phyloP scores from a whole-genome alignment of 2,888 invertebrate genomes.

The Cheilosia pagana region DNA sequence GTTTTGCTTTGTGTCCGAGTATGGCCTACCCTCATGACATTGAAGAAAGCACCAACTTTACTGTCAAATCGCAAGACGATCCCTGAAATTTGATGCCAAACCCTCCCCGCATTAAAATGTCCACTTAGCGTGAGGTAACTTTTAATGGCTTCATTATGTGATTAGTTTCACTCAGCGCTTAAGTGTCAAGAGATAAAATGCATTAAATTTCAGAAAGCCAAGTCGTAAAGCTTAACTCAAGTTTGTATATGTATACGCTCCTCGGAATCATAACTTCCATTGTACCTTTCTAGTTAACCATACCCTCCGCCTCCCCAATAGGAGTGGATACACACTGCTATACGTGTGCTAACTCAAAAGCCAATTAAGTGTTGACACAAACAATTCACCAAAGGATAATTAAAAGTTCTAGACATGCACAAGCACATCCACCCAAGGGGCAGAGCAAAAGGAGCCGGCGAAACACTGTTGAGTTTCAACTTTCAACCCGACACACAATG shows the following conservation, averaged over 20 bases:
- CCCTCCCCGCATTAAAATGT: constrained; percentile 6
- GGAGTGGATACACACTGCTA: background rate
- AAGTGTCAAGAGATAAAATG: constrained; percentile 54
- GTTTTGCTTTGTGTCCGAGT: background rate
- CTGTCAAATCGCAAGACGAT: background rate
- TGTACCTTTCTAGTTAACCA: background rate
- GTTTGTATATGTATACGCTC: constrained; percentile 1
- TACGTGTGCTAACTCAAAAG: constrained; percentile 56
- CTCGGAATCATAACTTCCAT: constrained; percentile 52
- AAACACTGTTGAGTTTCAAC: constrained; percentile 40
- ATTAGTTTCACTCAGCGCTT: constrained; percentile 55
- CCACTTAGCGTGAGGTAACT: background rate
- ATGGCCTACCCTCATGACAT: background rate
- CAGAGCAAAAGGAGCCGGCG: background rate
- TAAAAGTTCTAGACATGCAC: constrained; percentile 72
- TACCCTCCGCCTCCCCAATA: background rate
- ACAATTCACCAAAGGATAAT: constrained; percentile 75
- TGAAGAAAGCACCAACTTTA: background rate
- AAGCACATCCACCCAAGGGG: constrained; percentile 17
- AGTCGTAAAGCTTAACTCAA: constrained; percentile 47
- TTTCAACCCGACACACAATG: constrained; percentile 30
- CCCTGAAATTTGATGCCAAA: constrained; percentile 2
- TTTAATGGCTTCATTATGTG: constrained; percentile 55
- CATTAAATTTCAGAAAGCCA: constrained; percentile 60
- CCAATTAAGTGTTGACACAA: constrained; percentile 75